Base-by-base conservation (phyloP, 2,888 invertebrate species). In the Zygaena filipendulae region DNA sequence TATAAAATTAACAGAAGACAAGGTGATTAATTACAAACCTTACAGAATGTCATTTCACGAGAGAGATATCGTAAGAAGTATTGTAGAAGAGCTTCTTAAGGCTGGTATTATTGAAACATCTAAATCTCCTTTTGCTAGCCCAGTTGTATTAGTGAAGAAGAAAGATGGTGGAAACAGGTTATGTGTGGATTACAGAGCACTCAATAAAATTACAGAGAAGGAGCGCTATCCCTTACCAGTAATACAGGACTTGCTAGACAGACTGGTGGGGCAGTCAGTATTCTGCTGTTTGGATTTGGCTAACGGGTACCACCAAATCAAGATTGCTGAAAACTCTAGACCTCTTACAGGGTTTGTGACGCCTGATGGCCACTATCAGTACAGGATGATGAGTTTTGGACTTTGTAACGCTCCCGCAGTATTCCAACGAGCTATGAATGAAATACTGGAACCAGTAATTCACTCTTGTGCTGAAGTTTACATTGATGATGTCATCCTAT, bases 281-380 rank as follows among this genome's bases (percentile, higher is more conserved):
- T 18, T 30, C n/a, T 12, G 18, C 20, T 2, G 12, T 16, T 25
- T 30, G 7, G 30, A 30, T 12, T 16, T 30, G 10, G 25, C 25
- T 3, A 25, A 21, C 2, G 29, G 25, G 7, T 30, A 30, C 12
- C 22, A 22, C 14, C 49, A 49, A 11, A 52, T 54, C 0, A 45
- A 41, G 0, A 33, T 52, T 3, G 4, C 32, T 0, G 33, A 29
- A 1, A 11, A 10, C 0, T 49, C 45, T 0, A 45, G 49, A 2
- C 47, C 48, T n/a, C 45, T 46, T 6, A 50, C 51, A 0, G 43
- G 49, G 1, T 49, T 49, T 16, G 37, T 46, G 0, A 27, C 27
- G 7, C 27, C 27, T n/a, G 27, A 33, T 27, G 33, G 33, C 4
- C 34, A 32, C 19, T 38, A 29, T 25, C 38, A 35, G 11, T 38